Percentiles rank a stretch among this genome's conserved stretches.
Evolutionary conservation across 2,113 vertebrate species (phyloP).

Genomic region (Telmatochromis brachygnathus): DNA sequence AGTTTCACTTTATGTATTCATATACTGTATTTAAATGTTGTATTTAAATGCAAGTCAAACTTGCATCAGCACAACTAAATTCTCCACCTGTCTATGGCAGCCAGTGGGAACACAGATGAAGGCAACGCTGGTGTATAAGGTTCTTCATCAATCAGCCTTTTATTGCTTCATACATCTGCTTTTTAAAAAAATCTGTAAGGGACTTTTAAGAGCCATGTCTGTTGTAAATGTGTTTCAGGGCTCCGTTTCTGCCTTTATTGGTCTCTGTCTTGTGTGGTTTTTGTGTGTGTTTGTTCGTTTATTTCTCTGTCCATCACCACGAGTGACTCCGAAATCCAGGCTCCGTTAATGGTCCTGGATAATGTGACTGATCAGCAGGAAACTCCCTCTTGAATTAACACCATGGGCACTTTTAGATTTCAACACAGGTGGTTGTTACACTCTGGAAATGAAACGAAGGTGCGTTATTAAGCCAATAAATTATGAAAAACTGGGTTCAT

Average conservation of each 20-base stretch:
- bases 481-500: neutral
- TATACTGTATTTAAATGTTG: neutral
- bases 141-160: rapidly evolving
- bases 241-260: neutral
- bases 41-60: neutral
- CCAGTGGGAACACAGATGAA: neutral
- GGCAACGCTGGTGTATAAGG: neutral
- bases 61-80: neutral
- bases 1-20: neutral
- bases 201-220: neutral
- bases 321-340: neutral
- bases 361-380: neutral
- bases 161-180: neutral
- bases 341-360: neutral
- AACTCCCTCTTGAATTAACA: neutral
- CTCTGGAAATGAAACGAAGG: neutral
- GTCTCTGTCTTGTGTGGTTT: neutral
- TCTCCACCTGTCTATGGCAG: neutral
- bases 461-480: neutral
- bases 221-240: neutral
- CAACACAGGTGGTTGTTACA: neutral
- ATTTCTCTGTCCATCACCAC: neutral
- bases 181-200: rapidly evolving
- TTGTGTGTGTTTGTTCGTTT: neutral
- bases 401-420: neutral